Evolutionary conservation across 1,140 invertebrate genomes (phyloP).

Genomic region (Prorops nasuta): DNA sequence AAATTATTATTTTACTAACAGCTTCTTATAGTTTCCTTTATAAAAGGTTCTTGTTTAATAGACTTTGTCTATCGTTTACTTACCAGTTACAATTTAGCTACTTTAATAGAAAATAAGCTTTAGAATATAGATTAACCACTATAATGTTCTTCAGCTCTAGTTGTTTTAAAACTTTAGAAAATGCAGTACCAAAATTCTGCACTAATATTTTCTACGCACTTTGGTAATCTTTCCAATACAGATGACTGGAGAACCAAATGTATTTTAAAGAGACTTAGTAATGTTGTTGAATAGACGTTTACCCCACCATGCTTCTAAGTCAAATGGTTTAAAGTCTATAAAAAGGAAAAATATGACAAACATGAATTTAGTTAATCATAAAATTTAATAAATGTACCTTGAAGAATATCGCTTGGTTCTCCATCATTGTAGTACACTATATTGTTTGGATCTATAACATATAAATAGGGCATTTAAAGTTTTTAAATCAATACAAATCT

Average conservation of each 20-base stretch:
- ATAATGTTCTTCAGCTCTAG: neutral
- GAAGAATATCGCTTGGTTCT: slow-evolving; percentile 65
- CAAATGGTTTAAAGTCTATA: slow-evolving; percentile 80
- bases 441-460: slow-evolving; percentile 42
- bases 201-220: neutral
- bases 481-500: neutral
- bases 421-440: slow-evolving; percentile 71
- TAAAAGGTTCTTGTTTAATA: too few species aligned
- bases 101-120: neutral
- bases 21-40: too few species aligned
- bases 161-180: neutral
- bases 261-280: slow-evolving; percentile 67
- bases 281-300: slow-evolving; percentile 78
- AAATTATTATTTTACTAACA: too few species aligned
- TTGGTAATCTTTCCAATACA: neutral
- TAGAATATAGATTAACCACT: neutral
- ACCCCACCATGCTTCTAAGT: slow-evolving; percentile 86
- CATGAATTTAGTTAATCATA: slow-evolving; percentile 7
- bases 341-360: slow-evolving; percentile 25
- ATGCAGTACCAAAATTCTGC: neutral
- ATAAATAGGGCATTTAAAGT: slow-evolving; percentile 8
- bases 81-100: too few species aligned
- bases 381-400: slow-evolving; percentile 41
- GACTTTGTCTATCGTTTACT: too few species aligned
- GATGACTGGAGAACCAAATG: neutral